A percentile compares a stretch with the other conserved stretches of the same genome.
Conservation (phyloP, 2,888 invertebrate genomes). For the Hololepta plana region DNA sequence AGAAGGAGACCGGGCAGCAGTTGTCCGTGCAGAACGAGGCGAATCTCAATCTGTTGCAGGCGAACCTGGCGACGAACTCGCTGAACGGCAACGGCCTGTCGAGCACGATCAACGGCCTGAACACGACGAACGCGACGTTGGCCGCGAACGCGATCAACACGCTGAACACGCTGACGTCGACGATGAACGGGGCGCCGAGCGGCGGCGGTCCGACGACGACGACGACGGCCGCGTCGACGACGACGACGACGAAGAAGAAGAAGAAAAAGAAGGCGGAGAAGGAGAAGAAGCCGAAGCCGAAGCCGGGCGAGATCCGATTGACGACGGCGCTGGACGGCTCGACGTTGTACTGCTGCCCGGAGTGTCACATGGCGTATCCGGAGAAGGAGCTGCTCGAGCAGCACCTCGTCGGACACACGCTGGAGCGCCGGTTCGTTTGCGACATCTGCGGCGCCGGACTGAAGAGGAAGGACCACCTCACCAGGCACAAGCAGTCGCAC, state of each 20-base stretch:
- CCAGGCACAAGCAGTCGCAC: slow-evolving; percentile 73
- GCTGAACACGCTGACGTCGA: slow-evolving; percentile 27
- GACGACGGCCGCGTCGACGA: slow-evolving; percentile 12
- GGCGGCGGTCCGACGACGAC: background rate
- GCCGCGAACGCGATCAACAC: slow-evolving; percentile 32
- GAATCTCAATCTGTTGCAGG: slow-evolving; percentile 19
- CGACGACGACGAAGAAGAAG: slow-evolving; percentile 46
- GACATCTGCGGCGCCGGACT: slow-evolving; percentile 79
- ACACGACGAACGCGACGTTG: slow-evolving; percentile 27
- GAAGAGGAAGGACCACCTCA: slow-evolving; percentile 73
- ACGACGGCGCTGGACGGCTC: slow-evolving; percentile 69
- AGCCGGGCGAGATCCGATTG: slow-evolving; percentile 66
- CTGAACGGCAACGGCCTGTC: slow-evolving; percentile 22
- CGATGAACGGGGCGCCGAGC: slow-evolving; percentile 24
- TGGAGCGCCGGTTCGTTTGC: slow-evolving; percentile 71
- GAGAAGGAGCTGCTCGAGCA: slow-evolving; percentile 70
- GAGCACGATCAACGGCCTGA: slow-evolving; percentile 31
- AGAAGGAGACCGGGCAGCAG: slow-evolving; percentile 45
- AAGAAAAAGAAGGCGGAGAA: slow-evolving; percentile 60
- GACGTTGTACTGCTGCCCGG: slow-evolving; percentile 71
- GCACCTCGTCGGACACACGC: slow-evolving; percentile 70
- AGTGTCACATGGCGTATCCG: slow-evolving; percentile 80
- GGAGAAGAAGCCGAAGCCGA: slow-evolving; percentile 68
- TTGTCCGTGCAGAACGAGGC: slow-evolving; percentile 15
- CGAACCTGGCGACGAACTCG: slow-evolving; percentile 17